Evolutionary conservation across 2,888 invertebrate species (phyloP).

Genomic region (Theretra japonica): DNA sequence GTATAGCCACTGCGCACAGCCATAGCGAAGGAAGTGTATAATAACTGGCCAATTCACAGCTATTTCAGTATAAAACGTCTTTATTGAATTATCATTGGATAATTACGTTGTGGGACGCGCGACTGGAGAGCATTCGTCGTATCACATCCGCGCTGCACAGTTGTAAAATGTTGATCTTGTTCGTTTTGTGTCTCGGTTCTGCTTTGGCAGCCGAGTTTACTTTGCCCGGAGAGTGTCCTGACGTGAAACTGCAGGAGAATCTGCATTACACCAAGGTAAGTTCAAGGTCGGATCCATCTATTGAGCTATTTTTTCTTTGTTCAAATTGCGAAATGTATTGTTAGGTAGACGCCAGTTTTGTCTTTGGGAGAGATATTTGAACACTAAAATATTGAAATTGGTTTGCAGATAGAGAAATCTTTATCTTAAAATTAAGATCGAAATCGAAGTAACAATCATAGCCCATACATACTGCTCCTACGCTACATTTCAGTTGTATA

Average conservation of each 20-base stretch:
- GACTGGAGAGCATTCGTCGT: constrained; percentile 2
- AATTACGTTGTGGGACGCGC: constrained; percentile 71
- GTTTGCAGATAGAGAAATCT: no score
- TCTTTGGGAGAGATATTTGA: no score
- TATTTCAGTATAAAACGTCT: constrained; percentile 48
- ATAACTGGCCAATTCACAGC: constrained; percentile 28
- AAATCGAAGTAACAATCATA: no score
- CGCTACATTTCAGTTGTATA: no score
- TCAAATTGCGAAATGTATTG: neutral
- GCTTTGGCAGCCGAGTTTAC: constrained; percentile 65
- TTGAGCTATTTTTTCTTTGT: neutral
- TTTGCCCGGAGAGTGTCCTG: constrained; percentile 70
- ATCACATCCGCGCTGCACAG: neutral
- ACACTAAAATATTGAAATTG: no score
- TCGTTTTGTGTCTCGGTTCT: constrained; percentile 50
- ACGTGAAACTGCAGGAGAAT: constrained; percentile 70
- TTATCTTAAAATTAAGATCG: no score
- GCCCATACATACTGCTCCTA: no score
- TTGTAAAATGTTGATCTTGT: constrained; percentile 53
- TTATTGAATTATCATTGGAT: constrained; percentile 68
- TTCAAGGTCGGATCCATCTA: neutral
- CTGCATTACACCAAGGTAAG: constrained; percentile 73
- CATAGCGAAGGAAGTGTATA: constrained; percentile 28
- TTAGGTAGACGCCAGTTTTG: no score
- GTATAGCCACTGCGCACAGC: constrained; percentile 10